Percentiles rank a stretch among this genome's conserved stretches.
Evolutionary conservation across 2,113 vertebrate genomes (phyloP).

Genomic region (Colistium nudipinnis): DNA sequence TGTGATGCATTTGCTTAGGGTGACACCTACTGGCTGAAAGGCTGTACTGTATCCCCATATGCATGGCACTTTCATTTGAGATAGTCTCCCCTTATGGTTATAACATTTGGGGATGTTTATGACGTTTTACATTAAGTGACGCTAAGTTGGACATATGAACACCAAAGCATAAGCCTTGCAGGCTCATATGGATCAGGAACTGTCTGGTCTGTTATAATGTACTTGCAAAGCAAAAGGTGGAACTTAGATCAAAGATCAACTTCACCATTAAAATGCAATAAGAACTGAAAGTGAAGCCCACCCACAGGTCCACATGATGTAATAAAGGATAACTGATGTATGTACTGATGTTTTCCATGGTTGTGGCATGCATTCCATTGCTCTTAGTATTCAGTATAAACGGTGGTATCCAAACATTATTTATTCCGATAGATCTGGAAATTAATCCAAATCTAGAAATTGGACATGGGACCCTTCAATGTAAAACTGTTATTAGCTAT

Average conservation of each 20-base stretch:
- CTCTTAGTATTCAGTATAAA: slow-evolving; percentile 4
- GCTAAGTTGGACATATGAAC: background rate
- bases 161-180: background rate
- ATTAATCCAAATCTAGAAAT: slow-evolving; percentile 1
- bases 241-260: background rate
- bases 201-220: background rate
- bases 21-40: slow-evolving; percentile 65
- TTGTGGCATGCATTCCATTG: background rate
- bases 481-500: background rate
- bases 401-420: background rate
- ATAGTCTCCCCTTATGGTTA: too few relatives aligned
- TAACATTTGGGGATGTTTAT: too few relatives aligned
- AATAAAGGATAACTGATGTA: too few relatives aligned
- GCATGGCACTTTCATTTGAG: background rate
- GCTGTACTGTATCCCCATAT: background rate
- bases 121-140: background rate
- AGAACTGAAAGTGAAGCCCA: slow-evolving; percentile 14
- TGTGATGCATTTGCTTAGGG: slow-evolving; percentile 38
- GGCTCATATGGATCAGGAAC: background rate
- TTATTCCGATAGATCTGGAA: slow-evolving; percentile 8
- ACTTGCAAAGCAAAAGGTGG: slow-evolving; percentile 20
- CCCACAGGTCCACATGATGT: slow-evolving; percentile 4
- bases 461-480: background rate
- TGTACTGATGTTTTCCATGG: too few relatives aligned
- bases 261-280: background rate